phyloP scores from a whole-genome alignment of 1,140 invertebrate species.

The Akabosia matsudoensis region DNA sequence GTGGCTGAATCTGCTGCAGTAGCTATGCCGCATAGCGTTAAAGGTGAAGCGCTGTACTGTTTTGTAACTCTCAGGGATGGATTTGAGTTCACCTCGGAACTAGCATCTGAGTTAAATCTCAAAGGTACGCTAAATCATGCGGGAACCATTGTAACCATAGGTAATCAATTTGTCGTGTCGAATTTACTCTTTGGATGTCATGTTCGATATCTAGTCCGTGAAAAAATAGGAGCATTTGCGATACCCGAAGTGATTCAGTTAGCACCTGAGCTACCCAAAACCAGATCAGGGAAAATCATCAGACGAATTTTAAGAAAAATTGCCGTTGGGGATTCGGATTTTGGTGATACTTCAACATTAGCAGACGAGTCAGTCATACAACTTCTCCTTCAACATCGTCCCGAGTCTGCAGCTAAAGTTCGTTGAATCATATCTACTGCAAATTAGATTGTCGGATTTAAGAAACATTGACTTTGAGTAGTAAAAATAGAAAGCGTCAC shows the following conservation, averaged over 20 bases:
- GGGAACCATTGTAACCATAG: too few relatives aligned
- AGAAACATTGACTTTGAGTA: background rate
- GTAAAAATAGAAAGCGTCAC: background rate
- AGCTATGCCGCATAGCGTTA: constrained; percentile 84
- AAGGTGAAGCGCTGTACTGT: constrained; percentile 95
- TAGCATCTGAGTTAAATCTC: constrained; percentile 72
- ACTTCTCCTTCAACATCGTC: constrained; percentile 69
- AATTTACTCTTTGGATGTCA: background rate
- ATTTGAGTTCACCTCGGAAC: constrained; percentile 63
- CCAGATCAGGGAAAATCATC: constrained; percentile 98
- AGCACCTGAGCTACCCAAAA: constrained; percentile 90
- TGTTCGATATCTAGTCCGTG: constrained; percentile 65
- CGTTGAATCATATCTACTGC: background rate
- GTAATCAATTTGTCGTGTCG: too few relatives aligned
- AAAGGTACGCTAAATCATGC: constrained; percentile 58
- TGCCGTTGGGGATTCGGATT: constrained; percentile 76
- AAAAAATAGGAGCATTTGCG: constrained; percentile 93
- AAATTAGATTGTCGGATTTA: background rate
- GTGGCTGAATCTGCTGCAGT: constrained; percentile 95
- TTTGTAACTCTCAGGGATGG: constrained; percentile 86
- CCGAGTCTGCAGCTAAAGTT: constrained; percentile 45
- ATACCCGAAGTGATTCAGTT: constrained; percentile 90
- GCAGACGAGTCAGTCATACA: constrained; percentile 83
- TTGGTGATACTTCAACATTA: constrained; percentile 89
- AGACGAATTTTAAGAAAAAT: constrained; percentile 89